phyloP scores from a whole-genome alignment of 2,888 invertebrate genomes.

The Alcis repandata region DNA sequence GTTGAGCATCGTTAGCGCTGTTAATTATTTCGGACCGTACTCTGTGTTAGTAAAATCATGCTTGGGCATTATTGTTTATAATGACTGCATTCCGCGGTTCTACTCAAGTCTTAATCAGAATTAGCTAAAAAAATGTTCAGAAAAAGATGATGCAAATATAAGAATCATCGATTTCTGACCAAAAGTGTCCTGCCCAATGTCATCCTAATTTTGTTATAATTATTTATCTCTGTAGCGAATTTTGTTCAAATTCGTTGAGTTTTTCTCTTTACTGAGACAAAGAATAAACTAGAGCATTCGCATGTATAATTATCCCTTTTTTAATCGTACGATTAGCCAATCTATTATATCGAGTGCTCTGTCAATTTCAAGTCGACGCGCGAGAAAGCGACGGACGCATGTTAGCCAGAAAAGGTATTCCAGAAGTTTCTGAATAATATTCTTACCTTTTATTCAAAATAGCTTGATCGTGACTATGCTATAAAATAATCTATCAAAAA shows the following conservation, averaged over 20 bases:
- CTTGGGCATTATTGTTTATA: constrained; percentile 53
- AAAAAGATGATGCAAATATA: not conserved
- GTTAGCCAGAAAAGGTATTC: not conserved
- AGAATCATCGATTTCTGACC: not conserved
- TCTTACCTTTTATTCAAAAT: no score
- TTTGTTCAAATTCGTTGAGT: constrained; percentile 1
- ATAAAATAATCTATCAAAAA: no score
- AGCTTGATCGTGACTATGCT: no score
- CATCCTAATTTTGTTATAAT: not conserved
- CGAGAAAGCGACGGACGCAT: not conserved
- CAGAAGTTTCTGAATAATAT: no score
- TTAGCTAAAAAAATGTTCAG: no score
- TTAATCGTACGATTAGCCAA: not conserved
- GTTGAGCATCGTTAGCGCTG: no score
- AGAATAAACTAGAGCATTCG: not conserved
- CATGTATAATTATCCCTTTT: not conserved
- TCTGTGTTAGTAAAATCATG: constrained; percentile 54
- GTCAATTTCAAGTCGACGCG: no score
- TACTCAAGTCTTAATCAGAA: no score
- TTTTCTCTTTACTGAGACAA: not conserved
- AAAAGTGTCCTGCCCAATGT: constrained; percentile 4
- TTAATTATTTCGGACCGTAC: no score
- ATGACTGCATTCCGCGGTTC: not conserved
- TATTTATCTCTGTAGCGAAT: constrained; percentile 26
- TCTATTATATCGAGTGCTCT: not conserved